Evolutionary conservation across 1,140 invertebrate species (phyloP).

Genomic region (Pogonomyrmex barbatus): DNA sequence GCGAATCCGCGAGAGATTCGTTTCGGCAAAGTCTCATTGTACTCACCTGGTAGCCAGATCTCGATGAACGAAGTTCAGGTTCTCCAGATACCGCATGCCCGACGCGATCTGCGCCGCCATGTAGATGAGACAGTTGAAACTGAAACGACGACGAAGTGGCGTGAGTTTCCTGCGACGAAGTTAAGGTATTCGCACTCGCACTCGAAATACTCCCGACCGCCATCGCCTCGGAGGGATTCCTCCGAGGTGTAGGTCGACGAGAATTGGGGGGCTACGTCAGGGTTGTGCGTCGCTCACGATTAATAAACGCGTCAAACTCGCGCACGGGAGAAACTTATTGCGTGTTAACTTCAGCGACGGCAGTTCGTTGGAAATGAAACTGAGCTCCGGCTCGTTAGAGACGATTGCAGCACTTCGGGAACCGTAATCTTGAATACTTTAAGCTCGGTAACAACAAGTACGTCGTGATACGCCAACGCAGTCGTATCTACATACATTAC

Average conservation of each 20-base stretch:
- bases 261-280: background rate
- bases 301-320: conserved; percentile 75
- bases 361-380: conserved; percentile 67
- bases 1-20: conserved; percentile 61
- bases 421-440: conserved; percentile 54
- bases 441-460: conserved; percentile 14
- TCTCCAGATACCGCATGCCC: conserved; percentile 94
- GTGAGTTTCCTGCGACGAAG: conserved; percentile 63
- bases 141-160: conserved; percentile 82
- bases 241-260: conserved; percentile 12
- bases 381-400: conserved; percentile 49
- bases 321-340: conserved; percentile 69
- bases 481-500: background rate
- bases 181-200: conserved; percentile 64
- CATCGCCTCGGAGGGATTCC: conserved; percentile 17
- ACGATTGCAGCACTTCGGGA: conserved; percentile 59
- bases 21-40: conserved; percentile 63
- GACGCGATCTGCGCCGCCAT: conserved; percentile 93
- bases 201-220: conserved; percentile 42
- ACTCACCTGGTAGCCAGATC: conserved; percentile 91
- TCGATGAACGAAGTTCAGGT: conserved; percentile 93
- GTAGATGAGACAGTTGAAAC: conserved; percentile 92
- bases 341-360: conserved; percentile 70
- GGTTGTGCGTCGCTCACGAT: conserved; percentile 68
- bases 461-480: background rate